These are phyloP conservation scores for Festucalex cinctus DNA, from an alignment of 2,113 vertebrate species.

Conservation along the genomic window DNA sequence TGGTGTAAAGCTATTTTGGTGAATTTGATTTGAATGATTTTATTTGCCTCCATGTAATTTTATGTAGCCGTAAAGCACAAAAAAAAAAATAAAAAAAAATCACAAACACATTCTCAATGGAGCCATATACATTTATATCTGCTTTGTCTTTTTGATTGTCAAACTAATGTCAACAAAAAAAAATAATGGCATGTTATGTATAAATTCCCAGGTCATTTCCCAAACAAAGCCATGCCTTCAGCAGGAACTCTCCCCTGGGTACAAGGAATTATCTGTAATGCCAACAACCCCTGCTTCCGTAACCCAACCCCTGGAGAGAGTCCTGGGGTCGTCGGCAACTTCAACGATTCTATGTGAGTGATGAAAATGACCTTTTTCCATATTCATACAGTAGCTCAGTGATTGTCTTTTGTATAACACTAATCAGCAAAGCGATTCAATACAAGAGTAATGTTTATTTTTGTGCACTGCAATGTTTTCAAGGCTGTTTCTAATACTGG, in stretches of 20 bases:
- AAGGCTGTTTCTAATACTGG: background rate
- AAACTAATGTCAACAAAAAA: background rate
- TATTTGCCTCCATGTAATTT: no score
- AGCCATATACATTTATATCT: background rate
- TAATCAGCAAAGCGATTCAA: background rate
- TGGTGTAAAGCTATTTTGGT: no score
- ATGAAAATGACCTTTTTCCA: background rate
- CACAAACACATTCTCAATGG: background rate
- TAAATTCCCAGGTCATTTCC: conserved; percentile 86
- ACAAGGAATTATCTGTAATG: conserved; percentile 97
- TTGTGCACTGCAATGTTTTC: background rate
- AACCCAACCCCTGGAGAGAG: conserved; percentile 92
- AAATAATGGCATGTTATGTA: background rate
- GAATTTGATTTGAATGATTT: no score
- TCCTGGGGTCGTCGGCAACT: conserved; percentile 90
- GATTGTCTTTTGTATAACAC: background rate
- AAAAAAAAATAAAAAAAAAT: background rate
- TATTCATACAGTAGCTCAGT: background rate
- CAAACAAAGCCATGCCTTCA: conserved; percentile 98
- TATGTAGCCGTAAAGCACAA: no score
- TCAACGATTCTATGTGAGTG: conserved; percentile 94
- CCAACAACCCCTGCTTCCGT: conserved; percentile 97
- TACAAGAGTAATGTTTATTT: background rate
- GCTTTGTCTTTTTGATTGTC: background rate
- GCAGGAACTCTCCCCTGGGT: conserved; percentile 95